Evolutionary conservation across 2,797 vertebrate species (phyloP), one percentile per base, ranked within the genome.

Genomic region (Hylomyscus alleni): DNA sequence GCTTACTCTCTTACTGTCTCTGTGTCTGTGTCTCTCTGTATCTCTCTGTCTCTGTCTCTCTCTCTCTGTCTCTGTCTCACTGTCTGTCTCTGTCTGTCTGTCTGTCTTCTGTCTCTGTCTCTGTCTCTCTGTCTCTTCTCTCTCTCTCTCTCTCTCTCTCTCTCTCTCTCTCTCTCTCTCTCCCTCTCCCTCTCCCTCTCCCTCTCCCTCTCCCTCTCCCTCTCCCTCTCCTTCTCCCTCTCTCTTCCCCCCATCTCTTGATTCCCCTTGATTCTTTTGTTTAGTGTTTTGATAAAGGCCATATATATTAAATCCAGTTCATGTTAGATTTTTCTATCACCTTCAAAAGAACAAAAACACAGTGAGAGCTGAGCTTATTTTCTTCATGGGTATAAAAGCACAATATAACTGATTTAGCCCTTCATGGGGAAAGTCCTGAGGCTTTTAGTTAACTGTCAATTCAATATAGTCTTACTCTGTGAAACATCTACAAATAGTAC

Each of bases 261-360:
- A 15, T 86, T 72, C 31, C 24, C 72, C 62, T 91, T 89, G 37
- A 65, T 73, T 67, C 80, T n/a, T 69, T 89, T 89, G 80, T 20
- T 94, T 80, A 50, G 22, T 52, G 6, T 85, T 83, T 0, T 62
- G 50, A 78, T 88, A 90, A 95, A 96, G 65, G 22, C 47, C 24
- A 50, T 4, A 22, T 40, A 73, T 82, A 91, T 78, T 88, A 91
- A 92, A 19, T 77, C 20, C 78, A 19, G 62, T 82, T 93, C 90
- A 78, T 58, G 52, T 60, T 90, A 84, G 77, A 94, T 94, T 96
- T 95, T 91, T 62, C 78, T 58, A 82, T 69, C 73, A 34, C 37
- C 29, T 88, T 92, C 76, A 90, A 60, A 96, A 86, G 37, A 96
- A 62, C 44, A 40, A 94, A 78, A 90, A 40, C 75, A 84, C 54